Evolutionary conservation across 2,888 invertebrate genomes (phyloP).

Genomic region (Macaria notata): DNA sequence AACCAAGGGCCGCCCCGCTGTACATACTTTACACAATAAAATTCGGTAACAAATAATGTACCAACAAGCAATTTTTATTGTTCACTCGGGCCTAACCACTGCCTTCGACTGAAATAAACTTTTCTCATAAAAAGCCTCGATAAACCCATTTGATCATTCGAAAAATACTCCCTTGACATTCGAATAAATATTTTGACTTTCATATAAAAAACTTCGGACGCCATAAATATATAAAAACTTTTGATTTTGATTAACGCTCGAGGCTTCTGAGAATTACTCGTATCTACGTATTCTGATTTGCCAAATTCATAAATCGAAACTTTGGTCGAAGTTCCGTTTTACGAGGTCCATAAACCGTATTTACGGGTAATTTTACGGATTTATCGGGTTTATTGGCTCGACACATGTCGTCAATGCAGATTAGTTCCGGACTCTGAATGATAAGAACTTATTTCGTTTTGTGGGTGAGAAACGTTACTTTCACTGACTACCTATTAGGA

Average conservation of each 20-base stretch:
- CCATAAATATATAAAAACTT: constrained; percentile 9
- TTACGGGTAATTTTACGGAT: constrained; percentile 23
- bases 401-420: constrained; percentile 23
- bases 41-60: no score
- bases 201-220: constrained; percentile 8
- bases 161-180: constrained; percentile 10
- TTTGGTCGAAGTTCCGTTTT: constrained; percentile 16
- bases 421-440: constrained; percentile 11
- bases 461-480: not conserved
- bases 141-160: not conserved
- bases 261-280: constrained; percentile 3
- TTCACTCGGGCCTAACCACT: no score
- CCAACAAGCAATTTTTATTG: no score
- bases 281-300: constrained; percentile 7
- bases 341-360: constrained; percentile 22
- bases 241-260: constrained; percentile 13
- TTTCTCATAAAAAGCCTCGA: not conserved
- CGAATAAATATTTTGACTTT: constrained; percentile 7
- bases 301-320: constrained; percentile 15
- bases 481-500: no score
- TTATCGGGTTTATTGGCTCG: constrained; percentile 22
- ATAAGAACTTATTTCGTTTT: constrained; percentile 2
- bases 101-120: not conserved
- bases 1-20: no score
- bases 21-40: no score